Percentiles rank a stretch among this genome's conserved stretches.
phyloP scores from a whole-genome alignment of 2,888 invertebrate species.

The Scaptomyza cyrtandrae region DNA sequence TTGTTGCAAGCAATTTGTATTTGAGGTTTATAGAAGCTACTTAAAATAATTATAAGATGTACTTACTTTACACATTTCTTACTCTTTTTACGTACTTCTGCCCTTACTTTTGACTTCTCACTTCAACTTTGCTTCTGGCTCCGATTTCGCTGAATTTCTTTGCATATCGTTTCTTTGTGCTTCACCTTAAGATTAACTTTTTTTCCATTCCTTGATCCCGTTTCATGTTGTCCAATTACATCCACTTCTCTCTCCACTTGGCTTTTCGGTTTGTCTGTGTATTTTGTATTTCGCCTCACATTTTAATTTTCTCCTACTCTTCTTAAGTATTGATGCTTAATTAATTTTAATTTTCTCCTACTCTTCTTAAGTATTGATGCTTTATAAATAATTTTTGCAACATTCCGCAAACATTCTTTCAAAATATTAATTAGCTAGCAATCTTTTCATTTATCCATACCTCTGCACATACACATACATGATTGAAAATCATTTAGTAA shows the following conservation, averaged over 20 bases:
- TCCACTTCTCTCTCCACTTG: not conserved
- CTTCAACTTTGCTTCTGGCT: no score
- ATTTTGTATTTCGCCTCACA: not conserved
- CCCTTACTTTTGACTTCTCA: no score
- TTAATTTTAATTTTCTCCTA: not conserved
- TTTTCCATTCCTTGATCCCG: no score
- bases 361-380: no score
- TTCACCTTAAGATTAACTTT: not conserved
- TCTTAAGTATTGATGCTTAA: not conserved
- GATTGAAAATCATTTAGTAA: not conserved
- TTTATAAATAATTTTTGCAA: not conserved
- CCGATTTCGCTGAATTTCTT: no score
- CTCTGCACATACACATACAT: not conserved
- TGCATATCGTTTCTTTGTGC: no score
- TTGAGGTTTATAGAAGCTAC: not conserved
- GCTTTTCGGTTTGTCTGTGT: not conserved
- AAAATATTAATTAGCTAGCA: not conserved
- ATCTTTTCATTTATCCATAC: not conserved
- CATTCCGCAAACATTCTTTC: not conserved
- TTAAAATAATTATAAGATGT: not conserved
- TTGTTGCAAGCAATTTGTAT: not conserved
- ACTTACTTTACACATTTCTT: not conserved
- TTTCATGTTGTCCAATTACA: no score
- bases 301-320: not conserved
- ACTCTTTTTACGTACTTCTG: no score